A percentile compares a stretch with the other conserved stretches of the same genome.
Evolutionary conservation across 2,113 vertebrate species (phyloP).

Genomic region (Macroglossus sobrinus): DNA sequence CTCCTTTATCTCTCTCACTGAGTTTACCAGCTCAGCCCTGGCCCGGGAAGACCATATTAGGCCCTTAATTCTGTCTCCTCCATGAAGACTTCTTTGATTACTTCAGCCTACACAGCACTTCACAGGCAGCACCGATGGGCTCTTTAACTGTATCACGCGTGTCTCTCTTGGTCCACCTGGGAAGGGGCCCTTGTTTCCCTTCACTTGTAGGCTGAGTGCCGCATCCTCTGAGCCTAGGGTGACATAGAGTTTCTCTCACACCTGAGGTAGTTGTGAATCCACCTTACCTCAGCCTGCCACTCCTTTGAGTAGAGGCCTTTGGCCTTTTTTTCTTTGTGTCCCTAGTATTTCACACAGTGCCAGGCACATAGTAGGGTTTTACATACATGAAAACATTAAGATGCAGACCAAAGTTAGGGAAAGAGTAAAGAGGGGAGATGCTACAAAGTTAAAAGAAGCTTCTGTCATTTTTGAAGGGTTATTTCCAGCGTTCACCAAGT

Average conservation of each 20-base stretch:
- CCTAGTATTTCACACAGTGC: not conserved
- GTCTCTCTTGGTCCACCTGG: not conserved
- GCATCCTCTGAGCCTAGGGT: not conserved
- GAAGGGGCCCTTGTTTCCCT: not conserved
- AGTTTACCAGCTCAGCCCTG: not conserved
- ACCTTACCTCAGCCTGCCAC: not conserved
- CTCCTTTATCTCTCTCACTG: not conserved
- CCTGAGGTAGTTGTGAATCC: too few relatives aligned
- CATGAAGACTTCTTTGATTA: not conserved
- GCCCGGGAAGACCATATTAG: not conserved
- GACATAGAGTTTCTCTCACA: not conserved
- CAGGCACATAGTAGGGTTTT: not conserved
- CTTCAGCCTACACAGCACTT: not conserved
- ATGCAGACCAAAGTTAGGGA: not conserved
- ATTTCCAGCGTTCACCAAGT: not conserved
- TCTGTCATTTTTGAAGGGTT: not conserved
- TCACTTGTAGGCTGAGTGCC: not conserved
- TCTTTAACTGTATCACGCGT: not conserved
- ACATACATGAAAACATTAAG: not conserved
- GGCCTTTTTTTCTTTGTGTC: not conserved
- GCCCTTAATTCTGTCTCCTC: not conserved
- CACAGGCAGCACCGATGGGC: not conserved
- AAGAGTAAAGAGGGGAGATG: not conserved
- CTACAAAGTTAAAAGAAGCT: not conserved
- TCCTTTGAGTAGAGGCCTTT: not conserved